These are phyloP conservation scores for Sitta europaea DNA, from an alignment of 2,113 vertebrate species.

Conservation along the genomic window DNA sequence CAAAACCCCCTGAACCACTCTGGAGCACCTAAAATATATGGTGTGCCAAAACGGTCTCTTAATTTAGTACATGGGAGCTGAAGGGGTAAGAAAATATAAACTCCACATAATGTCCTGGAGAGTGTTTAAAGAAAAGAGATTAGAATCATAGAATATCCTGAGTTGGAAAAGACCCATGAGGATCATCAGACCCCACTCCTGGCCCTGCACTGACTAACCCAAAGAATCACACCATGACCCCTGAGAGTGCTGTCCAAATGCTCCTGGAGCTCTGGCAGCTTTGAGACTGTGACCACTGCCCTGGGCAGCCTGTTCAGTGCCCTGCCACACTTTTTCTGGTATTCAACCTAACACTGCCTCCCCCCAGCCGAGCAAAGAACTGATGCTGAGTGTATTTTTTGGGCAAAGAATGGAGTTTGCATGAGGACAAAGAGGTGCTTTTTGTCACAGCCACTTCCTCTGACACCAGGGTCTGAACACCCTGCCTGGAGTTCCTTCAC, in stretches of 20 bases:
- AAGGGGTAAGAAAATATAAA: background rate
- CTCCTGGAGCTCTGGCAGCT: background rate
- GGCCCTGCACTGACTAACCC: background rate
- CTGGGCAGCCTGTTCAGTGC: background rate
- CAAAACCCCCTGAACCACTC: background rate
- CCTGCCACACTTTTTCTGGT: background rate
- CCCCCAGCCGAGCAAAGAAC: background rate
- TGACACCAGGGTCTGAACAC: background rate
- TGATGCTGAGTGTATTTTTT: background rate
- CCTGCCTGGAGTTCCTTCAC: background rate
- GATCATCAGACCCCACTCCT: background rate
- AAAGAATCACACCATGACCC: background rate
- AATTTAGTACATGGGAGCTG: background rate
- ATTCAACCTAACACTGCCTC: background rate
- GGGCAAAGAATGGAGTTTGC: background rate
- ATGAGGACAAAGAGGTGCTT: background rate
- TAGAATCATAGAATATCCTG: background rate
- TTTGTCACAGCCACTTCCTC: background rate
- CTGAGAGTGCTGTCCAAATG: background rate
- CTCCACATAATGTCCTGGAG: background rate
- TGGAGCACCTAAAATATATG: background rate
- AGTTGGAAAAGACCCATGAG: fast-evolving
- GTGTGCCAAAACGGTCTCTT: background rate
- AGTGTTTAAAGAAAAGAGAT: background rate
- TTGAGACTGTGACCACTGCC: background rate